These are phyloP conservation scores for Endotricha flammealis DNA, from an alignment of 2,888 invertebrate genomes.

Conservation along the genomic window DNA sequence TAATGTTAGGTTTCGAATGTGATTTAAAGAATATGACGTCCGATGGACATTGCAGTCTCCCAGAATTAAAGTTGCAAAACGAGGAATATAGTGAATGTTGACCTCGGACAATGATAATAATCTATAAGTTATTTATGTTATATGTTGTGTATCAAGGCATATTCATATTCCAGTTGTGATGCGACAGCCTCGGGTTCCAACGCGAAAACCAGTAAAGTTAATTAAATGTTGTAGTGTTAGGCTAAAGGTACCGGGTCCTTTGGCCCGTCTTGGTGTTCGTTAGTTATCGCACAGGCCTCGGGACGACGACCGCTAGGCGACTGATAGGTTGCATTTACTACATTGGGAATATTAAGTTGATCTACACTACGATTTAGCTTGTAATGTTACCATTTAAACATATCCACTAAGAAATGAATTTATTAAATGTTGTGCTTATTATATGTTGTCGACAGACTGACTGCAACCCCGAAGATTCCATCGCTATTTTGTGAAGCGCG, in stretches of 20 bases:
- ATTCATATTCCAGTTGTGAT: conserved; percentile 27
- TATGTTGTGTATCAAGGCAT: conserved; percentile 35
- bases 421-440: conserved; percentile 25
- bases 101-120: conserved; percentile 23
- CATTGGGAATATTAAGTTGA: conserved; percentile 24
- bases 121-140: conserved; percentile 51
- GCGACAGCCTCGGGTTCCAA: conserved; percentile 54
- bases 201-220: conserved; percentile 22
- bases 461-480: too few relatives aligned
- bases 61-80: conserved; percentile 17
- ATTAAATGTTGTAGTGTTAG: conserved; percentile 24
- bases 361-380: conserved; percentile 36
- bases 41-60: conserved; percentile 18
- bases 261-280: conserved; percentile 27
- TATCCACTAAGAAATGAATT: conserved; percentile 62
- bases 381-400: conserved; percentile 55
- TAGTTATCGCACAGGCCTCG: conserved; percentile 30
- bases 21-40: conserved; percentile 22
- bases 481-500: too few relatives aligned
- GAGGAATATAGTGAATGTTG: conserved; percentile 27
- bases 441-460: conserved; percentile 29
- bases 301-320: conserved; percentile 30
- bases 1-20: conserved; percentile 19
- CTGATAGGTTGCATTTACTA: conserved; percentile 26
- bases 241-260: conserved; percentile 3